A percentile compares a stretch with the other conserved stretches of the same genome.
phyloP scores from a whole-genome alignment of 2,797 vertebrate genomes.

The Orientallactaga sibirica region DNA sequence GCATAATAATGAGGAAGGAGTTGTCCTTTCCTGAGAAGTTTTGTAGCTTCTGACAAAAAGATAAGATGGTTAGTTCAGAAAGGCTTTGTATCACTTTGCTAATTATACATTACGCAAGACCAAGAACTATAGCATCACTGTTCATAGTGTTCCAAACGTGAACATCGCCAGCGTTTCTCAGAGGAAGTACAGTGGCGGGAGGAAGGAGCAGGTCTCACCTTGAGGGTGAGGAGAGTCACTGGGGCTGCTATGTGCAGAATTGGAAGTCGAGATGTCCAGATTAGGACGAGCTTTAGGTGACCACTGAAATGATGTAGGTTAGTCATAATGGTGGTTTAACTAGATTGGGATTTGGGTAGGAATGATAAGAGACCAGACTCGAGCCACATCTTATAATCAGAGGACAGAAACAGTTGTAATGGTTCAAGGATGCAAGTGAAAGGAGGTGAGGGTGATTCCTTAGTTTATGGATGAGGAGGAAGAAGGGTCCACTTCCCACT shows the following conservation, averaged over 20 bases:
- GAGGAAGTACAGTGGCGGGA: neutral
- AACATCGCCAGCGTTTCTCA: neutral
- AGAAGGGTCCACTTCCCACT: neutral
- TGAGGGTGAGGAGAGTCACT: conserved; percentile 9
- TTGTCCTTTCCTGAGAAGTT: conserved; percentile 12
- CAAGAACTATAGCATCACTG: neutral
- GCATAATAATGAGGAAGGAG: conserved; percentile 16
- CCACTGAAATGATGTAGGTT: neutral
- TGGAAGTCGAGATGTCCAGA: conserved; percentile 8
- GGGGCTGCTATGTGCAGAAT: neutral
- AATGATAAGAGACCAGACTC: neutral
- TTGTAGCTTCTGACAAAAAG: conserved; percentile 24
- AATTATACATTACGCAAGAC: neutral
- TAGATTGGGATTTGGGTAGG: neutral
- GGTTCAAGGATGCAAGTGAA: neutral
- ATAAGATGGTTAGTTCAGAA: neutral
- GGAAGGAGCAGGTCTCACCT: neutral
- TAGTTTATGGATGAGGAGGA: neutral
- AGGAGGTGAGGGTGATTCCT: neutral
- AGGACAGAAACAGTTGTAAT: neutral
- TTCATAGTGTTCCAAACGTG: neutral
- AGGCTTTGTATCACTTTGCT: neutral
- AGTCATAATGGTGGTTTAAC: neutral
- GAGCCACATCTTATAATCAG: neutral
- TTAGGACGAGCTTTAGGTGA: neutral